Evolutionary conservation across 64 coral and sea anemone genomes (phyloP).

Genomic region (Porites lutea): DNA sequence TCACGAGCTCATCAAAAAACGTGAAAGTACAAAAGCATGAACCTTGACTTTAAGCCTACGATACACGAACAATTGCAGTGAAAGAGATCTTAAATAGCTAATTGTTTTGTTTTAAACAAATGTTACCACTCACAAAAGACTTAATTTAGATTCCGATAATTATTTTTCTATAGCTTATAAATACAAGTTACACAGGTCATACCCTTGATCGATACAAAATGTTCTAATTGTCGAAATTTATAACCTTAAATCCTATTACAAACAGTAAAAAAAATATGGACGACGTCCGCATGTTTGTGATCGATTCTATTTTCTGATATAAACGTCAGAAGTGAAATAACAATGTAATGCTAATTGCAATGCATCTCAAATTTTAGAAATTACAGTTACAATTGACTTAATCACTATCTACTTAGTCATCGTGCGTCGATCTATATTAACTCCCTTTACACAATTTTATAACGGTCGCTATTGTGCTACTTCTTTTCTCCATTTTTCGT

Average conservation of each 20-base stretch:
- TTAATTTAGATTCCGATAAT: not conserved
- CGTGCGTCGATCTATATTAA: not conserved
- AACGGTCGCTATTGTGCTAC: not conserved
- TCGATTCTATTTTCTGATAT: not conserved
- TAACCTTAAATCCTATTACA: not conserved
- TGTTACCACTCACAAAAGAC: conserved; percentile 2
- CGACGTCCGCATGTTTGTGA: conserved; percentile 17
- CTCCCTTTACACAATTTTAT: not conserved
- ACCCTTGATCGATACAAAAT: conserved; percentile 11
- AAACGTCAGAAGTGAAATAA: not conserved
- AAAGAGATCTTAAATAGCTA: conserved; percentile 19
- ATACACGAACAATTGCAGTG: too few relatives aligned
- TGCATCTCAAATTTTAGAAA: not conserved
- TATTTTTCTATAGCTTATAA: not conserved
- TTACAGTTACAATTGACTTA: conserved; percentile 14
- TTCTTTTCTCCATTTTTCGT: conserved; percentile 13
- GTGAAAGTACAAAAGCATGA: not conserved
- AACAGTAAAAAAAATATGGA: not conserved
- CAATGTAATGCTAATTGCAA: not conserved
- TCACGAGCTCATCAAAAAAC: conserved; percentile 3
- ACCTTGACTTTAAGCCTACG: not conserved
- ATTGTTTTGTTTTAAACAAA: conserved; percentile 5
- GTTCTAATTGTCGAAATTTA: not conserved
- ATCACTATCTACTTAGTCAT: not conserved
- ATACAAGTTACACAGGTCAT: not conserved